These are phyloP conservation scores for Papilio gigon DNA, from an alignment of 2,888 invertebrate species.

Conservation along the genomic window DNA sequence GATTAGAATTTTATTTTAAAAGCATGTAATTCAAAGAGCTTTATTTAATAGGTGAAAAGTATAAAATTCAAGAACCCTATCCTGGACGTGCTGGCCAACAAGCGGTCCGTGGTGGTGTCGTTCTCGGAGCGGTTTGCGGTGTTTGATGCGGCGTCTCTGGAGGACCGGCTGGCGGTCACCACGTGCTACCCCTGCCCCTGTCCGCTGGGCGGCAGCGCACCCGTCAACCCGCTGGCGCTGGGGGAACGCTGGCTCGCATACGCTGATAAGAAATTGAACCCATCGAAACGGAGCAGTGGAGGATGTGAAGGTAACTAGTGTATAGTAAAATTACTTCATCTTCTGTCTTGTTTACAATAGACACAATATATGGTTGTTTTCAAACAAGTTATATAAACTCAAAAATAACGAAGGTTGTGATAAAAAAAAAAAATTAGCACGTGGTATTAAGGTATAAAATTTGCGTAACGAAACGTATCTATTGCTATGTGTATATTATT, in stretches of 20 bases:
- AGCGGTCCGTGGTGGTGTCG: constrained; percentile 92
- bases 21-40: not conserved
- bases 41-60: constrained; percentile 86
- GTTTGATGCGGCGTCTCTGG: constrained; percentile 93
- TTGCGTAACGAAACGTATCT: not conserved
- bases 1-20: not conserved
- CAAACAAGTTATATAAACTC: no score
- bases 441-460: not conserved
- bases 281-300: constrained; percentile 90
- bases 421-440: not conserved
- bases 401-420: no score
- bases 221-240: constrained; percentile 90
- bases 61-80: constrained; percentile 96
- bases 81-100: constrained; percentile 93
- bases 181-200: constrained; percentile 95
- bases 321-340: no score
- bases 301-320: constrained; percentile 86
- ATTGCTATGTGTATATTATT: constrained; percentile 2
- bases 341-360: no score
- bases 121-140: constrained; percentile 95
- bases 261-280: constrained; percentile 92
- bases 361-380: not conserved
- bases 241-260: constrained; percentile 93
- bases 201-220: constrained; percentile 77
- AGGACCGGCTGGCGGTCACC: constrained; percentile 92